phyloP scores from a whole-genome alignment of 2,888 invertebrate species.

The Nymphalis c-album region DNA sequence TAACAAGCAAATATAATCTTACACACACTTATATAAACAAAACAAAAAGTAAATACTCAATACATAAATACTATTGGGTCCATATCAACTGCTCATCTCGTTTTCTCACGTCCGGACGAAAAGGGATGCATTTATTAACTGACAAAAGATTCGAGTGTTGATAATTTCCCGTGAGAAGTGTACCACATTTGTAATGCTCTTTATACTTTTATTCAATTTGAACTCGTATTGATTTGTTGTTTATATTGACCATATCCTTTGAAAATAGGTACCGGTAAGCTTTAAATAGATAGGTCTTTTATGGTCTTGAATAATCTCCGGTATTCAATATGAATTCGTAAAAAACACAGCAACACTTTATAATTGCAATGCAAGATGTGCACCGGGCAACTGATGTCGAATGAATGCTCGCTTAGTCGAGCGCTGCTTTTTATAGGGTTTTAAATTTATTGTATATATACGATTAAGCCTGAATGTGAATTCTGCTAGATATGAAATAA shows the following conservation, averaged over 20 bases:
- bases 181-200: constrained; percentile 1
- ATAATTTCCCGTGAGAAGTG: constrained; percentile 28
- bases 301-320: no score
- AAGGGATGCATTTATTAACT: constrained; percentile 19
- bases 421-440: no score
- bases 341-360: no score
- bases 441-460: no score
- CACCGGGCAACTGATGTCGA: no score
- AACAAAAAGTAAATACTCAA: no score
- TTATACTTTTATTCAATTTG: constrained; percentile 2
- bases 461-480: no score
- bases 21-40: background rate
- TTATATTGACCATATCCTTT: constrained; percentile 2
- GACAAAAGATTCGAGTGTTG: constrained; percentile 22
- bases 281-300: background rate
- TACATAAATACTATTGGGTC: background rate
- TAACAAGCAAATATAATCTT: background rate
- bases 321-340: no score
- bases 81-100: background rate
- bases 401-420: no score
- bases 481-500: no score
- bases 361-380: no score
- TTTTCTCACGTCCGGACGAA: background rate
- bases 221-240: constrained; percentile 12
- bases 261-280: constrained; percentile 2